Conservation (phyloP, 2,888 invertebrate genomes). For the Coelinius sp. region DNA sequence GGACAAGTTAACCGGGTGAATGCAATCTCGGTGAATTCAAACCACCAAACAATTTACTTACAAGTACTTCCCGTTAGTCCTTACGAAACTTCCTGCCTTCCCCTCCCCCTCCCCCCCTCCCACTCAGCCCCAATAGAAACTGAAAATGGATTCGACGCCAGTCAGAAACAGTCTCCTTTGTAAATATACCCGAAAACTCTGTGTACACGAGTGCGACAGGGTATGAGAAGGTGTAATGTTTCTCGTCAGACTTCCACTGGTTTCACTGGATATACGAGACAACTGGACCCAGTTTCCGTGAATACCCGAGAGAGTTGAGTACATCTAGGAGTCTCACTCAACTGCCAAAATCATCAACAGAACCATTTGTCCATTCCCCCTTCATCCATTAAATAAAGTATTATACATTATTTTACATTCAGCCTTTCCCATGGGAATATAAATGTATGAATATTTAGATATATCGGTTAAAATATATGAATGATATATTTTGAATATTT, state of each 20-base stretch:
- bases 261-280: constrained; percentile 14
- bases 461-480: too few relatives aligned
- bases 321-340: not conserved
- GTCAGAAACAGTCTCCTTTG: constrained; percentile 12
- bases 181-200: constrained; percentile 4
- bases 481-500: too few relatives aligned
- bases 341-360: constrained; percentile 1
- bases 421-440: not conserved
- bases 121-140: not conserved
- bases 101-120: not conserved
- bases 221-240: constrained; percentile 7
- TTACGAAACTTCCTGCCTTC: not conserved
- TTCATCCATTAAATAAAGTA: not conserved
- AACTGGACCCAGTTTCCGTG: not conserved
- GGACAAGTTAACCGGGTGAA: constrained; percentile 21
- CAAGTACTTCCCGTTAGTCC: constrained; percentile 20
- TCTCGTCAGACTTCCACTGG: constrained; percentile 15
- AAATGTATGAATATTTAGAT: too few relatives aligned
- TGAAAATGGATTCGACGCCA: constrained; percentile 19
- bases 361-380: not conserved
- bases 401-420: not conserved
- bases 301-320: not conserved
- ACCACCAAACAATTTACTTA: constrained; percentile 22
- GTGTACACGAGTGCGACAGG: not conserved
- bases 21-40: constrained; percentile 18